Conservation (phyloP, 2,888 invertebrate species). For the Panopea generosa region DNA sequence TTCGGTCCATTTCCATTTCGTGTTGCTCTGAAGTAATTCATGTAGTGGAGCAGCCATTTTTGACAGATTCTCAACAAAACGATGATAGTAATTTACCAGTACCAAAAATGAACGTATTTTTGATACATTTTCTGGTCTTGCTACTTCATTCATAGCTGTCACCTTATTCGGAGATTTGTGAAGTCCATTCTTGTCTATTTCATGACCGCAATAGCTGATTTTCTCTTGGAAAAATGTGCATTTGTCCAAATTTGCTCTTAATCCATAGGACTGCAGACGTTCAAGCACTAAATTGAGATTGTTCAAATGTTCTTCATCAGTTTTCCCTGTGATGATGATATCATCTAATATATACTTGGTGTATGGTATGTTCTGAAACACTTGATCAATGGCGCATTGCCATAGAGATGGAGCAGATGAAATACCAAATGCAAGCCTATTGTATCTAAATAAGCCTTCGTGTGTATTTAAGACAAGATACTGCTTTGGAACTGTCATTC, state of each 20-base stretch:
- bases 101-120: slow-evolving; percentile 37
- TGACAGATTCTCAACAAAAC: slow-evolving; percentile 39
- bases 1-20: slow-evolving; percentile 35
- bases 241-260: slow-evolving; percentile 39
- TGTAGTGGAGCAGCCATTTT: slow-evolving; percentile 33
- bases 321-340: slow-evolving; percentile 40
- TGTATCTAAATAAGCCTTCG: slow-evolving; percentile 66
- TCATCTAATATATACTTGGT: slow-evolving; percentile 40
- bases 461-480: slow-evolving; percentile 64
- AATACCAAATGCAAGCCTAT: slow-evolving; percentile 66
- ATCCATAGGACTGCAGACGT: slow-evolving; percentile 21
- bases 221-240: slow-evolving; percentile 45
- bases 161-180: slow-evolving; percentile 41
- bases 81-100: slow-evolving; percentile 42
- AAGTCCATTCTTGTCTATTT: slow-evolving; percentile 36
- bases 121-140: slow-evolving; percentile 30
- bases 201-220: slow-evolving; percentile 48
- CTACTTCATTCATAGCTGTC: slow-evolving; percentile 34
- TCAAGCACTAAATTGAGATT: slow-evolving; percentile 36
- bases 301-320: slow-evolving; percentile 25
- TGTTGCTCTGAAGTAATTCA: slow-evolving; percentile 24
- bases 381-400: slow-evolving; percentile 68
- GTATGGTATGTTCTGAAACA: slow-evolving; percentile 59
- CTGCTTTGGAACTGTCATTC: slow-evolving; percentile 44
- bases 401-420: slow-evolving; percentile 64